Conservation (phyloP, 2,888 invertebrate species). For the Choreutis nemorana region DNA sequence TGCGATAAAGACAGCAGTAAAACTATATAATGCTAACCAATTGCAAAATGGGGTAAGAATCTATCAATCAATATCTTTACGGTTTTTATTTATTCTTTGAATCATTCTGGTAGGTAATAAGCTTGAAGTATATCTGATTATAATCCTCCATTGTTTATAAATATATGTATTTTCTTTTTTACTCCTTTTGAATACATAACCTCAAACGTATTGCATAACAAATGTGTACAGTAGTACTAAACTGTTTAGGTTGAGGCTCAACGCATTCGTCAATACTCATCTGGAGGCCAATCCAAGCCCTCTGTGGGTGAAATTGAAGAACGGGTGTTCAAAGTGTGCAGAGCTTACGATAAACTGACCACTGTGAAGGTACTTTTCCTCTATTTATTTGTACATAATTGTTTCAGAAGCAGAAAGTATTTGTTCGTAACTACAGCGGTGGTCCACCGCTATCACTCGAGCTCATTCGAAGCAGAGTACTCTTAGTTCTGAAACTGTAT, state of each 20-base stretch:
- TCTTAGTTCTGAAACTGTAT: conserved; percentile 95
- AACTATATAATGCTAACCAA: conserved; percentile 9
- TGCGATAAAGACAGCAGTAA: conserved; percentile 26
- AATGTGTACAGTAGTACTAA: conserved; percentile 42
- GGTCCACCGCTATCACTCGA: conserved; percentile 83
- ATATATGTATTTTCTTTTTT: neutral
- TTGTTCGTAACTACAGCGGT: conserved; percentile 75
- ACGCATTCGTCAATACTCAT: conserved; percentile 34
- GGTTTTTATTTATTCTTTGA: neutral
- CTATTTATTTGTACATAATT: conserved; percentile 39
- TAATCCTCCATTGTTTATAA: conserved; percentile 26
- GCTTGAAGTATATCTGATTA: conserved; percentile 23
- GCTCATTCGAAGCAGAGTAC: conserved; percentile 86
- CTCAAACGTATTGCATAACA: conserved; percentile 62
- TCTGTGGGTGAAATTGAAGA: conserved; percentile 74
- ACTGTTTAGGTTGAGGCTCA: conserved; percentile 51
- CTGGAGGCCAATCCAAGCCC: conserved; percentile 52
- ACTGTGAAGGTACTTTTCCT: conserved; percentile 77
- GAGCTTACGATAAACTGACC: conserved; percentile 88
- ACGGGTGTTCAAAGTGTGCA: conserved; percentile 87
- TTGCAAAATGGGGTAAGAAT: conserved; percentile 13
- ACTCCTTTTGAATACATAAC: conserved; percentile 28
- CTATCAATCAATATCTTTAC: neutral
- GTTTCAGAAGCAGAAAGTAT: conserved; percentile 72
- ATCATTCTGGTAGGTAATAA: neutral